Evolutionary conservation across 53 echinoderm and acorn worm species (phyloP), one percentile per base, ranked within the genome.

Genomic region (Mesocentrotus franciscanus): DNA sequence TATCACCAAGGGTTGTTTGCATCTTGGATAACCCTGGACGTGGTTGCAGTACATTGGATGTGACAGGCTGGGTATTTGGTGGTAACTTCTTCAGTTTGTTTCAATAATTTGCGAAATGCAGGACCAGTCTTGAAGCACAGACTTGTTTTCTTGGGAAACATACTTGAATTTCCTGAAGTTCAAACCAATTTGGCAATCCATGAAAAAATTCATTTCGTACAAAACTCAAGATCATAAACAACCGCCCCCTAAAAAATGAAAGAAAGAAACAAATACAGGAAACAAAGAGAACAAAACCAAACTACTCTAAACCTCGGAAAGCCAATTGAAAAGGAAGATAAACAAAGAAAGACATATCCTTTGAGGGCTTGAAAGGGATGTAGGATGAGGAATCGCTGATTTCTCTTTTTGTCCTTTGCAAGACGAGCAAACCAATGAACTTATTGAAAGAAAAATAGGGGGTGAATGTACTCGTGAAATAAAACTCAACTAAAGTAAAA

Each of bases 21-120:
- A 84, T 36, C 84, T 3, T 6, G 49, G 17, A 24, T 49, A 49
- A 84, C 49, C 20, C 84, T 49, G 39, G 20, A 42, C 22, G 6
- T 49, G 49, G 49, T 49, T 49, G 49, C 17, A 17, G 49, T 4
- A 84, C 84, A 84, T 84, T 49, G 84, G 84, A 84, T 84, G 49
- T 84, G 84, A 84, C 84, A 84, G 84, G 74, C 84, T 22, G 22
- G 84, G 84, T 84, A 84, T 84, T 18, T 49, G 34, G 84, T 84
- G 17, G 49, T 49, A 84, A 84, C 78, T 15, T 84, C 8, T 84
- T 49, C 39, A 18, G 8, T 42, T 34, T 78, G 34, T 33, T 78
- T 15, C 2, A 78, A 78, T 78, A 78, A 49, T 78, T 78, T 78
- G 34, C 27, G 2, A 4, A 4, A 6, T 24, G 14, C 32, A 78